Conservation (phyloP, 2,113 vertebrate species). For the Corythoichthys intestinalis region DNA sequence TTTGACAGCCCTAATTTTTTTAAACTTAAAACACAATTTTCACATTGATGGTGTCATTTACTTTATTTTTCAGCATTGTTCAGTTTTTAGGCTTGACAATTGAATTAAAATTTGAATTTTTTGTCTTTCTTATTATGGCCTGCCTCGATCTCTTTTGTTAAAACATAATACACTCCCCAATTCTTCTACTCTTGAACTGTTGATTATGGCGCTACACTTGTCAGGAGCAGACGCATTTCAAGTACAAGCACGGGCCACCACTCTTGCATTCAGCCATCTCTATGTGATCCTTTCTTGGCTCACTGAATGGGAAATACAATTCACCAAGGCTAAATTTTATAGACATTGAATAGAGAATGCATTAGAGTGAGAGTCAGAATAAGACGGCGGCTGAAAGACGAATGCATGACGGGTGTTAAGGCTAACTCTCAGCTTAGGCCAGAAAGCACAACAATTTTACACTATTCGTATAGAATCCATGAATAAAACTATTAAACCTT, state of each 20-base stretch:
- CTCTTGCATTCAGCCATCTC: conserved; percentile 48
- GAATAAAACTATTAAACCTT: too few species aligned
- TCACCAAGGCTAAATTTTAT: conserved; percentile 49
- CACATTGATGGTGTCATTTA: neutral
- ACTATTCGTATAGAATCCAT: neutral
- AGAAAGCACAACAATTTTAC: too few species aligned
- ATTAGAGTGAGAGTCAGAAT: conserved; percentile 23
- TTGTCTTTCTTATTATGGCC: neutral
- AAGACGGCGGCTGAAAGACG: conserved; percentile 29
- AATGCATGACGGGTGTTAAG: conserved; percentile 26
- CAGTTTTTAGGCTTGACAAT: neutral
- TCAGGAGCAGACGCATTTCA: neutral
- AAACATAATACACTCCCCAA: neutral
- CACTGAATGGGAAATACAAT: conserved; percentile 48
- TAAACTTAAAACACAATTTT: neutral
- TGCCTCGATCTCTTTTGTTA: neutral
- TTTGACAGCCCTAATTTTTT: too few species aligned
- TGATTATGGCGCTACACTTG: neutral
- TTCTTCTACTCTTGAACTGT: neutral
- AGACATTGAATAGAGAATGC: conserved; percentile 37
- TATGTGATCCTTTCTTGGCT: conserved; percentile 32
- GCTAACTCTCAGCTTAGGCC: conserved; percentile 51
- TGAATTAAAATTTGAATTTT: neutral
- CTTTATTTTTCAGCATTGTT: neutral
- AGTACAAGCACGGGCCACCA: conserved; percentile 11